phyloP scores from a whole-genome alignment of 1,140 invertebrate species.

The Drosophila carrolli region DNA sequence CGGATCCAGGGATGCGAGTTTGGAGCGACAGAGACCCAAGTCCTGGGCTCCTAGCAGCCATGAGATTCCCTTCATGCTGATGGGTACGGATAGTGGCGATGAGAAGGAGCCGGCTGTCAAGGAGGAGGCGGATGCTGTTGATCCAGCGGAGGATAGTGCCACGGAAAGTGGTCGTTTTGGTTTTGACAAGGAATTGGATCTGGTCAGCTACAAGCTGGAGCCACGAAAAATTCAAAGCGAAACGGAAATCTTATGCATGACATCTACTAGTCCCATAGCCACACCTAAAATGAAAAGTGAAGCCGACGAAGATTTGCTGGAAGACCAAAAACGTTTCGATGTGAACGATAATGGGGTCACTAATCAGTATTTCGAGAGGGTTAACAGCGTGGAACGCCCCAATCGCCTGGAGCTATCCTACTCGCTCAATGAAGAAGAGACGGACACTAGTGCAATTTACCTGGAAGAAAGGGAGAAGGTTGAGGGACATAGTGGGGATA shows the following conservation, averaged over 20 bases:
- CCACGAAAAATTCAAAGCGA: constrained; percentile 40
- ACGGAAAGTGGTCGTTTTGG: constrained; percentile 66
- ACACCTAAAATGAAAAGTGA: constrained; percentile 10
- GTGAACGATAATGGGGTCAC: constrained; percentile 78
- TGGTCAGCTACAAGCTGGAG: constrained; percentile 38
- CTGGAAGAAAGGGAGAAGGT: constrained; percentile 34
- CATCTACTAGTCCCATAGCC: constrained; percentile 28
- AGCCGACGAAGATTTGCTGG: neutral
- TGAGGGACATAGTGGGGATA: constrained; percentile 38
- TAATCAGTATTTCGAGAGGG: constrained; percentile 82
- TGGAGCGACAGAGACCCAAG: constrained; percentile 69
- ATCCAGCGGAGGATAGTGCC: constrained; percentile 60
- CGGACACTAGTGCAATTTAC: constrained; percentile 20
- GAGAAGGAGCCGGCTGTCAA: constrained; percentile 52
- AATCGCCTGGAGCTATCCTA: constrained; percentile 68
- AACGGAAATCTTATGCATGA: constrained; percentile 21
- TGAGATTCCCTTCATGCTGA: constrained; percentile 78
- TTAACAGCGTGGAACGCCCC: constrained; percentile 79
- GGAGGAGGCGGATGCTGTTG: constrained; percentile 15
- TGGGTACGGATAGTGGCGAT: constrained; percentile 76
- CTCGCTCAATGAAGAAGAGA: constrained; percentile 74
- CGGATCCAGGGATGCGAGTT: constrained; percentile 28
- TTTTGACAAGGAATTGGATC: constrained; percentile 25
- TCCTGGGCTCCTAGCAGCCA: constrained; percentile 73
- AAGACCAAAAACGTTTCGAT: constrained; percentile 39